Percentiles rank a stretch among this genome's conserved stretches.
phyloP scores from a whole-genome alignment of 64 coral and sea anemone genomes.

The Porites lutea region DNA sequence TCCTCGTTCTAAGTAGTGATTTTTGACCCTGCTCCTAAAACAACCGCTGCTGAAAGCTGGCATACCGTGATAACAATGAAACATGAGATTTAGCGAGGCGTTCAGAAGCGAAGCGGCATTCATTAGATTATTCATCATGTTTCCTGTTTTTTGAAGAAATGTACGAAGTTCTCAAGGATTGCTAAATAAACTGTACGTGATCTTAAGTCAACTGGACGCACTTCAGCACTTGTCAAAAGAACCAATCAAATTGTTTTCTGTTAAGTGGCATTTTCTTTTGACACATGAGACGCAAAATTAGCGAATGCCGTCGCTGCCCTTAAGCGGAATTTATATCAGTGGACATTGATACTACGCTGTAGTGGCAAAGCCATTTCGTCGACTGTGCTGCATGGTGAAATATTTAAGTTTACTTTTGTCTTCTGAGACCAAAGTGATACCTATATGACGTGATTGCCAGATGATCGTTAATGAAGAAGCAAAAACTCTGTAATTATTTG shows the following conservation, averaged over 20 bases:
- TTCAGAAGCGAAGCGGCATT: too few relatives aligned
- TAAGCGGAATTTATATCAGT: background rate
- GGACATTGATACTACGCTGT: background rate
- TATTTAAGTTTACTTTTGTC: too few relatives aligned
- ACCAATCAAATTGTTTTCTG: constrained; percentile 22
- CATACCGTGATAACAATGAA: background rate
- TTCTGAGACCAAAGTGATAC: too few relatives aligned
- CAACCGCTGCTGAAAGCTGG: background rate
- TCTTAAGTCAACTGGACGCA: constrained; percentile 9
- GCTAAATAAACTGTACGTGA: constrained; percentile 19
- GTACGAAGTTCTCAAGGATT: background rate
- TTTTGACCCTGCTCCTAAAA: background rate
- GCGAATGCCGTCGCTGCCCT: constrained; percentile 7
- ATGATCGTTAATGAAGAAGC: background rate
- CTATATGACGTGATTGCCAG: too few relatives aligned
- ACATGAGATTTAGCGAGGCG: background rate
- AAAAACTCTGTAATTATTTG: background rate
- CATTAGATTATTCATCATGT: background rate
- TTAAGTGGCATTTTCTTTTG: background rate
- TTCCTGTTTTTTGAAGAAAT: background rate
- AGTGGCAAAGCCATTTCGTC: too few relatives aligned
- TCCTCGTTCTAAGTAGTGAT: too few relatives aligned
- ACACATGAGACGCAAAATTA: background rate
- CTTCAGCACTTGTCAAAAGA: background rate
- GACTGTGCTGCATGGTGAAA: too few relatives aligned